Percentiles rank a stretch among this genome's conserved stretches.
Conservation (phyloP, 92 coral and sea anemone species). For the Ricordea florida region DNA sequence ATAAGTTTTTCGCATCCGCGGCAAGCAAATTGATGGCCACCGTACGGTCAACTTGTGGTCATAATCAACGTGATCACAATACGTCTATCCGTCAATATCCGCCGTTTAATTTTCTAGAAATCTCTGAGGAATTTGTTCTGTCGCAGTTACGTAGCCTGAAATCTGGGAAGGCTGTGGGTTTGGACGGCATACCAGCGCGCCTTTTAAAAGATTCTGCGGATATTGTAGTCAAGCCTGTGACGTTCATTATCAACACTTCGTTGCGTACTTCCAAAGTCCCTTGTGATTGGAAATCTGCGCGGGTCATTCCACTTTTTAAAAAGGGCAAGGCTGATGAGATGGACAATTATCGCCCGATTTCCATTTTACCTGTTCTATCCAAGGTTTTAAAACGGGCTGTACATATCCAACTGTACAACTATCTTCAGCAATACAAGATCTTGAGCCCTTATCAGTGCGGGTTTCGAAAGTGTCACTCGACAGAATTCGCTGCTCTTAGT, state of each 20-base stretch:
- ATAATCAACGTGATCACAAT: too few relatives aligned
- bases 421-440: constrained; percentile 35
- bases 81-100: too few relatives aligned
- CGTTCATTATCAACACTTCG: constrained; percentile 46
- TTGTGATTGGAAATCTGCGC: constrained; percentile 51
- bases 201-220: constrained; percentile 34
- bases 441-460: constrained; percentile 67
- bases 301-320: constrained; percentile 64
- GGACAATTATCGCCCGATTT: constrained; percentile 71
- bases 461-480: constrained; percentile 56
- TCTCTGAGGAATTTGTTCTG: too few relatives aligned
- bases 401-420: constrained; percentile 35
- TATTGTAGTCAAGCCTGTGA: constrained; percentile 46
- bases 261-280: constrained; percentile 37
- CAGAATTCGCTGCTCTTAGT: constrained; percentile 47
- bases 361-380: constrained; percentile 43
- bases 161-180: constrained; percentile 31
- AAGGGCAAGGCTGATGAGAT: constrained; percentile 46
- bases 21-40: too few relatives aligned
- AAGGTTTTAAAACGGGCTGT: constrained; percentile 58
- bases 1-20: constrained; percentile 7
- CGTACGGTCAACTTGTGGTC: too few relatives aligned
- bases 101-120: too few relatives aligned
- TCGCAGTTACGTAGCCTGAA: constrained; percentile 14
- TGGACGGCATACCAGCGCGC: constrained; percentile 26